Evolutionary conservation across 2,113 vertebrate genomes (phyloP), one percentile per base, ranked within the genome.

Genomic region (Muntiacus muntjak): DNA sequence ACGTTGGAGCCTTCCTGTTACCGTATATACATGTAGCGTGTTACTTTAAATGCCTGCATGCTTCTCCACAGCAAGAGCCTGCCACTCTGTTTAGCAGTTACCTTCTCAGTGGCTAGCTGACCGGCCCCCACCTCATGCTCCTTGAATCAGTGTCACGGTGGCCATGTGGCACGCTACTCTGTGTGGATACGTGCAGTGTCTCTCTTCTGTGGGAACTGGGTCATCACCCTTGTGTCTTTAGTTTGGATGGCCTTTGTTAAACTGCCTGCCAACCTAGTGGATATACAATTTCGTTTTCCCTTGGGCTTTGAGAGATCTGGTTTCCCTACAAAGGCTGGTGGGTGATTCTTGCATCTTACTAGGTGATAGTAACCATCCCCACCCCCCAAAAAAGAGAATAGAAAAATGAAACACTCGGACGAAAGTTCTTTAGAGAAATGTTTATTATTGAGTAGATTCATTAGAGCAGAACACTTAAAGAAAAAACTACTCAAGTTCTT

Each of bases 141-240:
- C 57, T 52, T 19, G 23, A 36, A 14, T 3, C 57, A 25, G 3
- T 4, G 28, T 26, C 45, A 7, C 36, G 23, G 0, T 15, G 57
- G 58, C 58, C 7, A 0, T 0, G 64, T 10, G 14, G 11, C 3
- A 1, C n/a, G 1, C 13, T 23, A 1, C 28, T 57, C 0, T 0
- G n/a, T 21, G 1, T 14, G 45, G 13, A 26, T 5, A 0, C 1
- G 11, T 9, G 30, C 0, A 1, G 0, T 6, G 1, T 36, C n/a
- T 50, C 21, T 85, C 23, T 82, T 57, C 33, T 2, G 47, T 28
- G 26, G 92, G 89, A 2, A 12, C 5, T 23, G 28, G 71, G 54
- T 43, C n/a, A 0, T 57, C 17, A 9, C 19, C 6, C 16, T 1
- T 55, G 40, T 55, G 54, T 36, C 92, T 91, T 74, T 13, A 36